These are phyloP conservation scores for Sinonovacula constricta DNA, from an alignment of 1,140 invertebrate species.

Conservation along the genomic window DNA sequence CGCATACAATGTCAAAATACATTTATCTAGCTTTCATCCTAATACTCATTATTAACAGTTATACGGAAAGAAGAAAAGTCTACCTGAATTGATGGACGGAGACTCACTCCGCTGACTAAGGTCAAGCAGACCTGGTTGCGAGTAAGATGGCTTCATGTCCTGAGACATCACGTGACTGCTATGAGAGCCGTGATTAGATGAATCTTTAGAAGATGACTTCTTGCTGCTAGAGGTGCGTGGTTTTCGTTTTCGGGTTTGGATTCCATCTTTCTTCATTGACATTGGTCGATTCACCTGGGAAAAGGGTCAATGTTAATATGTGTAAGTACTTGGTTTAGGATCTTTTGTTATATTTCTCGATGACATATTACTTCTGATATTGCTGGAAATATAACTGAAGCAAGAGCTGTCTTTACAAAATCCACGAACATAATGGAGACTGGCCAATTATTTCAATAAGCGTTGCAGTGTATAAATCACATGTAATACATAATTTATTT, in stretches of 20 bases:
- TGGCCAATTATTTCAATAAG: too few relatives aligned
- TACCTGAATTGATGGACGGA: conserved; percentile 15
- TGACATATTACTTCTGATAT: not conserved
- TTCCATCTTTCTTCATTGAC: conserved; percentile 98
- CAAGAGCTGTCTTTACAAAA: too few relatives aligned
- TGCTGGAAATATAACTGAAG: too few relatives aligned
- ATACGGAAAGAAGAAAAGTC: not conserved
- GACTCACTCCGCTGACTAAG: conserved; percentile 38
- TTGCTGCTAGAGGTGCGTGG: conserved; percentile 50
- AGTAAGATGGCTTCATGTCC: conserved; percentile 22
- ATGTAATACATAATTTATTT: too few relatives aligned
- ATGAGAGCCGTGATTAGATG: conserved; percentile 6
- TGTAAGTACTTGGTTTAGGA: not conserved
- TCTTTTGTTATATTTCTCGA: not conserved
- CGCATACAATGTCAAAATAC: not conserved
- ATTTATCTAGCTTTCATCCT: not conserved
- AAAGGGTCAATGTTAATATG: too few relatives aligned
- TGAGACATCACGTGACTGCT: conserved; percentile 20
- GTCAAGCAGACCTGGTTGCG: conserved; percentile 38
- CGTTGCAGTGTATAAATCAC: too few relatives aligned
- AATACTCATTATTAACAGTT: not conserved
- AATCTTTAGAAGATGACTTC: conserved; percentile 31
- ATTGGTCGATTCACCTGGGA: conserved; percentile 84
- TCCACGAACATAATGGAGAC: too few relatives aligned
- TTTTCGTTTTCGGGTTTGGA: conserved; percentile 97